Conservation (phyloP, 53 echinoderm and acorn worm genomes). For the Paelopatides confundens region DNA sequence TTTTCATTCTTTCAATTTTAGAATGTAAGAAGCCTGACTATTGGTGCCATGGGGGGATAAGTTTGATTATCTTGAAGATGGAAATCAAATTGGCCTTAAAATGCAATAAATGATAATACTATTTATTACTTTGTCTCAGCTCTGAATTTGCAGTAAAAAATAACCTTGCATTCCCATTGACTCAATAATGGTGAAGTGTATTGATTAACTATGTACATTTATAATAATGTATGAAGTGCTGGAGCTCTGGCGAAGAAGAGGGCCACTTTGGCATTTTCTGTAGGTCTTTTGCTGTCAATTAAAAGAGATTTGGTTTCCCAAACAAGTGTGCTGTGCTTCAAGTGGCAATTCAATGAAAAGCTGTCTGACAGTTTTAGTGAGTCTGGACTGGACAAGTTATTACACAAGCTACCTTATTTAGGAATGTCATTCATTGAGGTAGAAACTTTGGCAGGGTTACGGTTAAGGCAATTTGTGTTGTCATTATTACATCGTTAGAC, state of each 20-base stretch:
- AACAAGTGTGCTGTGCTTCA: neutral
- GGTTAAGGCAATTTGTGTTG: too few species aligned
- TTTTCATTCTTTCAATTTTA: too few species aligned
- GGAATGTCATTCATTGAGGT: neutral
- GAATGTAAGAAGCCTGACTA: too few species aligned
- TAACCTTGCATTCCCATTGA: neutral
- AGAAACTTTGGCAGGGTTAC: too few species aligned
- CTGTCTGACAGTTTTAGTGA: neutral
- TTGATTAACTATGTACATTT: constrained; percentile 25
- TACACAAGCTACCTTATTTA: neutral
- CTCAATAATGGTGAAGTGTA: neutral
- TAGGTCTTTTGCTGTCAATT: neutral
- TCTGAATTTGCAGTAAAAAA: neutral
- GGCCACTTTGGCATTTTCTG: neutral
- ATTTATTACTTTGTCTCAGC: neutral
- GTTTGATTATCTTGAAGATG: neutral
- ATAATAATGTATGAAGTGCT: constrained; percentile 24
- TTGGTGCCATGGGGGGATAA: too few species aligned
- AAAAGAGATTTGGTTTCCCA: constrained; percentile 5
- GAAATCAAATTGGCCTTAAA: neutral
- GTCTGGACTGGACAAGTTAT: neutral
- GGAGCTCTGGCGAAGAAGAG: neutral
- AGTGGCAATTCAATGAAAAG: neutral
- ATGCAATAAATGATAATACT: neutral
- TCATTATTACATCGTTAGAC: too few species aligned